A percentile compares a stretch with the other conserved stretches of the same genome.
phyloP scores from a whole-genome alignment of 1,140 invertebrate genomes.

The Heliconius eleuchia region DNA sequence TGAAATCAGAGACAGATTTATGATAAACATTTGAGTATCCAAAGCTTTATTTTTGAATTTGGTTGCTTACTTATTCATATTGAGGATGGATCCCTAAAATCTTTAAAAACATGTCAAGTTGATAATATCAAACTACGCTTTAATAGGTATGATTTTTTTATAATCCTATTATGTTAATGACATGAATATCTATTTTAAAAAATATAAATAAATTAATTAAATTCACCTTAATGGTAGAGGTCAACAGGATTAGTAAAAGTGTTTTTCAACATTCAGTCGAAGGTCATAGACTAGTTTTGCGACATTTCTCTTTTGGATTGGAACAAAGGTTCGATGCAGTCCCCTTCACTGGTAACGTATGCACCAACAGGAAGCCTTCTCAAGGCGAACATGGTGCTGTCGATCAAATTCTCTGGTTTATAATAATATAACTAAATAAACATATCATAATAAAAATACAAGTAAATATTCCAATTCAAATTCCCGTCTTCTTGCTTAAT shows the following conservation, averaged over 20 bases:
- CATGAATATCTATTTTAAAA: background rate
- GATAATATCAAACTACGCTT: too few relatives aligned
- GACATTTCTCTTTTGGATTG: slow-evolving; percentile 57
- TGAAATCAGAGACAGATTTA: too few relatives aligned
- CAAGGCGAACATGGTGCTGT: slow-evolving; percentile 55
- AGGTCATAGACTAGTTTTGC: slow-evolving; percentile 67
- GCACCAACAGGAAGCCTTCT: slow-evolving; percentile 57
- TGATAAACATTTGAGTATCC: too few relatives aligned
- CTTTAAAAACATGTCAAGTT: too few relatives aligned
- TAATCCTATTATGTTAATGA: background rate
- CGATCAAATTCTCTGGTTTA: slow-evolving; percentile 38
- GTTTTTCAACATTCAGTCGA: slow-evolving; percentile 35
- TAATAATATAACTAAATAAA: background rate
- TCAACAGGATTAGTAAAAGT: background rate
- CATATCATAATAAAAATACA: background rate
- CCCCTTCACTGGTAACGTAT: slow-evolving; percentile 58
- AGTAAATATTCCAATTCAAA: background rate
- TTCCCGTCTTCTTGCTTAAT: background rate
- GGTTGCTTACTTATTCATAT: too few relatives aligned
- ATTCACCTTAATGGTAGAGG: background rate
- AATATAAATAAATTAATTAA: background rate
- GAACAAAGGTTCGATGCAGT: slow-evolving; percentile 58
- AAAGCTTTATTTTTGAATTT: too few relatives aligned
- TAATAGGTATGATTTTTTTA: too few relatives aligned
- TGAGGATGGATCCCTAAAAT: too few relatives aligned